Conservation (phyloP, 2,797 vertebrate species). For the Sebastes hopkinsi region DNA sequence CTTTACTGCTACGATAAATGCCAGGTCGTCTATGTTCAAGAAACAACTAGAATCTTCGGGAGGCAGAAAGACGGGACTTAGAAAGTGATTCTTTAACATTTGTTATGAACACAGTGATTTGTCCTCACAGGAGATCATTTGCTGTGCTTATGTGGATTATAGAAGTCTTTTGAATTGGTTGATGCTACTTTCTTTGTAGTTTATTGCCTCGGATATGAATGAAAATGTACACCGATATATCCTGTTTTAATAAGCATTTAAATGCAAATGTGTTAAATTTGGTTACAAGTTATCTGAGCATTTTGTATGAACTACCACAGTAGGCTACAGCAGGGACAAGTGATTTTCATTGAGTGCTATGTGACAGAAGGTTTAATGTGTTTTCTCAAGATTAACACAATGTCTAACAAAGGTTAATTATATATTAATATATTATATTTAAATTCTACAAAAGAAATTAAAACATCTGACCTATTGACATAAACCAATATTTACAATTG, state of each 20-base stretch:
- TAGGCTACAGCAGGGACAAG: not conserved
- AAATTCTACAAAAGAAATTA: not conserved
- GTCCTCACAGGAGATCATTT: not conserved
- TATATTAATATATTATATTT: not conserved
- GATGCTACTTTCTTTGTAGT: not conserved
- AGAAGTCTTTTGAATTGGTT: not conserved
- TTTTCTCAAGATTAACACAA: not conserved
- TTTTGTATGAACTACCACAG: not conserved
- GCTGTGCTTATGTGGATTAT: not conserved
- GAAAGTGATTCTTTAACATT: not conserved
- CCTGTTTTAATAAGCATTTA: not conserved
- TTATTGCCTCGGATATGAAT: not conserved
- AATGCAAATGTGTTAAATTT: not conserved
- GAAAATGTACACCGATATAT: not conserved
- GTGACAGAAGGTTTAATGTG: not conserved
- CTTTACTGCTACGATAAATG: too few species aligned
- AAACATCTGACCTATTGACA: not conserved
- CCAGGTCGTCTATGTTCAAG: too few species aligned
- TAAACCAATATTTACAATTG: not conserved
- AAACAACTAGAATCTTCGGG: too few species aligned
- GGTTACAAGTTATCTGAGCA: not conserved
- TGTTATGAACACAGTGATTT: not conserved
- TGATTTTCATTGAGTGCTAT: not conserved
- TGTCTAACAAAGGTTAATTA: not conserved
- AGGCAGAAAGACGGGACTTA: too few species aligned